Conservation (phyloP, 2,888 invertebrate genomes). For the Hypena proboscidalis region DNA sequence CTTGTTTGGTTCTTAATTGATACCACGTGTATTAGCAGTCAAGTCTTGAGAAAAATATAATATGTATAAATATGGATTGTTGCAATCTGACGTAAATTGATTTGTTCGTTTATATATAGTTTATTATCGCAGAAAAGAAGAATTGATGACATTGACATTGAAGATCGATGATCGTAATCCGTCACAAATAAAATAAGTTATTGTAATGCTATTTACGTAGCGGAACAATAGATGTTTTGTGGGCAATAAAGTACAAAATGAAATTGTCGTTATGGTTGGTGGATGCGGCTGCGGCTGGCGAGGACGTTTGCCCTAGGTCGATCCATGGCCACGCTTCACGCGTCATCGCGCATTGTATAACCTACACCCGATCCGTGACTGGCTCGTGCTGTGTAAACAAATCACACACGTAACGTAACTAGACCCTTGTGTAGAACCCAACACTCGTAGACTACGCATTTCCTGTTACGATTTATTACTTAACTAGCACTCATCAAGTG, state of each 20-base stretch:
- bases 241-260: constrained; percentile 37
- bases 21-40: too few relatives aligned
- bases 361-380: constrained; percentile 45
- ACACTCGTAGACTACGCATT: neutral
- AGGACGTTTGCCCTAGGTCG: constrained; percentile 73
- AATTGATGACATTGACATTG: constrained; percentile 14
- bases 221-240: constrained; percentile 53
- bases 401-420: constrained; percentile 11
- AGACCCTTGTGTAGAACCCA: constrained; percentile 5
- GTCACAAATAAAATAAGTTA: constrained; percentile 28
- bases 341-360: constrained; percentile 66
- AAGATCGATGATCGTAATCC: constrained; percentile 25
- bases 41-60: too few relatives aligned
- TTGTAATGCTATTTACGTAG: constrained; percentile 41
- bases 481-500: too few relatives aligned
- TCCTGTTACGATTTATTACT: constrained; percentile 1
- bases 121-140: constrained; percentile 7
- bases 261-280: constrained; percentile 71
- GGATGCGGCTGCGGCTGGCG: constrained; percentile 62
- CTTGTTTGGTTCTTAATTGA: too few relatives aligned
- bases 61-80: neutral
- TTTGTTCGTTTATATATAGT: too few relatives aligned
- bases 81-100: too few relatives aligned
- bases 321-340: constrained; percentile 74
- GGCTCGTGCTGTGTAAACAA: constrained; percentile 24